Evolutionary conservation across 2,113 vertebrate genomes (phyloP), one percentile per base, ranked within the genome.

Genomic region (Collichthys lucidus): DNA sequence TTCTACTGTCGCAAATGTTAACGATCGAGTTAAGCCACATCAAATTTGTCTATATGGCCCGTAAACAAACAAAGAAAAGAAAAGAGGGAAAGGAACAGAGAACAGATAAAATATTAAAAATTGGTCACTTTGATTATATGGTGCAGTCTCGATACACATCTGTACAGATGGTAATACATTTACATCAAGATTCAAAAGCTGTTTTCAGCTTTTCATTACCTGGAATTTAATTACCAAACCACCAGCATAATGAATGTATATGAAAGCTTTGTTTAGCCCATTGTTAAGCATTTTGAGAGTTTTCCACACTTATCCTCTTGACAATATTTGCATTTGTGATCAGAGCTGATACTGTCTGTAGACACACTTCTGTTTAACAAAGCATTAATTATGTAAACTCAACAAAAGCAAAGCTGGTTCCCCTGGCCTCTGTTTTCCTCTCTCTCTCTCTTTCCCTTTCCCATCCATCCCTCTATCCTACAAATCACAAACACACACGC

Each of bases 311-410:
- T 53, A 82, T 87, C 86, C 87, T 56, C 83, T 35, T 40, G 76
- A 86, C 82, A 91, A 87, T 93, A 91, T 91, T 92, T 93, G 84
- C 77, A 88, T 77, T 88, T 80, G 82, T 80, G 88, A 91, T 93
- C 86, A 90, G 86, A 87, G 75, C 77, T 60, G 88, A 91, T 91
- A 88, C 80, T 79, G 57, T 83, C 77, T 88, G 77, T 85, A 47
- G 80, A 84, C 86, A 85, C 75, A 76, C 86, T 70, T 92, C 55
- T 84, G 86, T 92, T 91, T 83, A 89, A 88, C 88, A 90, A 91
- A 91, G 80, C 83, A 85, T 88, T 83, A 86, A 91, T 92, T 89
- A 92, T 92, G 87, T 89, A 90, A 89, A 91, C 83, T 77, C 84
- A 44, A 89, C 83, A 79, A 89, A 90, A 85, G 85, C 83, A 82